Evolutionary conservation across 1,140 invertebrate species (phyloP), one percentile per base, ranked within the genome.

Genomic region (Drosophila albomicans): DNA sequence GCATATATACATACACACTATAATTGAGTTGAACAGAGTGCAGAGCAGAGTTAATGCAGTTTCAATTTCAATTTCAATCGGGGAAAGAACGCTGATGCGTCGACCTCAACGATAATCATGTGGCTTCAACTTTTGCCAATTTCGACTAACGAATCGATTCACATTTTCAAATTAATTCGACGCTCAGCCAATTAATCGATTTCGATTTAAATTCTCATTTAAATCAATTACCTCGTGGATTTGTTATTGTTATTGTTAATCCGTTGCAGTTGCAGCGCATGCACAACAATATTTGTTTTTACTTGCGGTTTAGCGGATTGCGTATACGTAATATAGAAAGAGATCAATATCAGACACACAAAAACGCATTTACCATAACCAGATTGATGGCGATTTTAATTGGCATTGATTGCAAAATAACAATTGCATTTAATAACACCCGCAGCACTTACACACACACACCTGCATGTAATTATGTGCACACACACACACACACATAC

Each of bases 331-430:
- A 63, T 78, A 54, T 52, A 30, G 72, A 41, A 8, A 57, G 72
- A 41, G 15, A 57, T 77, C 63, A 81, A 73, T 63, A 81, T 11
- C 32, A 41, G 54, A 81, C 62, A 63, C 58, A 74, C 63, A 79
- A 73, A 74, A 82, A 82, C 75, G 61, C 79, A 75, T 78, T 82
- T 82, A 82, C 75, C 79, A 82, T 66, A 79, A 69, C 75, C 45
- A 71, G 66, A 82, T 82, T 78, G 75, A 70, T 82, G 71, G 57
- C 79, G 28, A 65, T 57, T 89, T 89, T 77, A 87, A 88, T 88
- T 88, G 85, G 85, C 85, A 75, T 89, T 89, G 84, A 73, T 75
- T 88, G 81, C 81, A 69, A 85, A 88, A 75, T 89, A 88, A 88
- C 85, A 84, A 88, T 80, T 85, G 65, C 80, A 89, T 81, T 88